phyloP scores from a whole-genome alignment of 2,888 invertebrate species.

The Xestia c-nigrum region DNA sequence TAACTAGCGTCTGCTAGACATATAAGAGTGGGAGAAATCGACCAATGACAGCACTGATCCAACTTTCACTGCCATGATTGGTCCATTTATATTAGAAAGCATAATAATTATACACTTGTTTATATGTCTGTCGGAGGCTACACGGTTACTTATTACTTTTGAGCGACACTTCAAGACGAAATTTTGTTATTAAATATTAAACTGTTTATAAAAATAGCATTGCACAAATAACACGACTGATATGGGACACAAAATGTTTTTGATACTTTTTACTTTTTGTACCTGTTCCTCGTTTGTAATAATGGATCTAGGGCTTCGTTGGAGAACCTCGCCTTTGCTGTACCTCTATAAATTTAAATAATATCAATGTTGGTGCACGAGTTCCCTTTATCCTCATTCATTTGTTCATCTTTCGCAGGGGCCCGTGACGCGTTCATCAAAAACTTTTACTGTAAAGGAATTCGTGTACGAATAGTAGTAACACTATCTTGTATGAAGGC shows the following conservation, averaged over 20 bases:
- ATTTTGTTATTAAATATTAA: constrained; percentile 82
- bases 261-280: constrained; percentile 88
- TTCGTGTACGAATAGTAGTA: constrained; percentile 77
- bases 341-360: constrained; percentile 74
- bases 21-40: constrained; percentile 87
- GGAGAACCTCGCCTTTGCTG: constrained; percentile 81
- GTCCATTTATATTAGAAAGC: constrained; percentile 88
- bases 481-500: constrained; percentile 76
- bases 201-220: constrained; percentile 86
- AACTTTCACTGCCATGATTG: constrained; percentile 89
- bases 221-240: constrained; percentile 90
- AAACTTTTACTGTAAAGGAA: constrained; percentile 69
- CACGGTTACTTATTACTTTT: constrained; percentile 86
- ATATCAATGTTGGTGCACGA: constrained; percentile 77
- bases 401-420: constrained; percentile 61
- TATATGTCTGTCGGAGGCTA: constrained; percentile 90
- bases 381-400: constrained; percentile 73
- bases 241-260: constrained; percentile 90
- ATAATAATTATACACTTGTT: constrained; percentile 87
- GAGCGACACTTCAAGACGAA: constrained; percentile 90
- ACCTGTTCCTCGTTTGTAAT: constrained; percentile 86
- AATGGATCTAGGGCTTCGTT: constrained; percentile 79
- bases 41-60: constrained; percentile 89
- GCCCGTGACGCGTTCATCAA: constrained; percentile 51
- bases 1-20: constrained; percentile 88